A percentile compares a stretch with the other conserved stretches of the same genome.
Evolutionary conservation across 2,797 vertebrate species (phyloP).

Genomic region (Lycodopsis pacificus): DNA sequence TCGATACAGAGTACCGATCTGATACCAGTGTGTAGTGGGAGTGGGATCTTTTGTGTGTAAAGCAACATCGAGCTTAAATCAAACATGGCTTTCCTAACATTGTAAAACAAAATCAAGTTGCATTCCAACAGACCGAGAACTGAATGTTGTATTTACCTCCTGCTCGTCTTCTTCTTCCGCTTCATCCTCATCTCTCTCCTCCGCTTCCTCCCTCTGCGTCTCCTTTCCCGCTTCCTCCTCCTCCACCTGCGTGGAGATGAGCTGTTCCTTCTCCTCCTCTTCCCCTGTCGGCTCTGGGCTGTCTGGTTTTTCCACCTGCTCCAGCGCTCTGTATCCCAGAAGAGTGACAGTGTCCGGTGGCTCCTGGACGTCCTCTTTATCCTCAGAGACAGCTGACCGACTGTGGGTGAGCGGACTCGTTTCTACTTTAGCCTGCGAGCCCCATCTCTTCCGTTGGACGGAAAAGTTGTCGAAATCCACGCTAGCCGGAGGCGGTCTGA

Average conservation of each 20-base stretch:
- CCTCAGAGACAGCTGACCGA: neutral
- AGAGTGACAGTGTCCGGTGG: slow-evolving; percentile 8
- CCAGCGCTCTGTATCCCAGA: neutral
- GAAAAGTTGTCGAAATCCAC: slow-evolving; percentile 79
- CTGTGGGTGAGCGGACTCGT: neutral
- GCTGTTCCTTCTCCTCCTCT: slow-evolving; percentile 4
- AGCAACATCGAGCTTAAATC: no score
- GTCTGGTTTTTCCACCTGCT: slow-evolving; percentile 30
- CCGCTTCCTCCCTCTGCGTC: neutral
- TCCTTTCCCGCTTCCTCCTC: neutral
- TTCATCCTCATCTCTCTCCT: neutral
- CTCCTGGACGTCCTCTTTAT: slow-evolving; percentile 3
- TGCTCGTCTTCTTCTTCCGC: slow-evolving; percentile 4
- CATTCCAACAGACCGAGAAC: neutral
- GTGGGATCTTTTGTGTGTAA: neutral
- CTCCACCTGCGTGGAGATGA: slow-evolving; percentile 10
- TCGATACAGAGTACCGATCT: neutral
- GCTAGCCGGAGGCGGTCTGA: slow-evolving; percentile 20
- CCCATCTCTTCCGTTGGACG: slow-evolving; percentile 66
- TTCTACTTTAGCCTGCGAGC: slow-evolving; percentile 32
- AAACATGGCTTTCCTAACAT: neutral
- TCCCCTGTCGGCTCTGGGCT: slow-evolving; percentile 4
- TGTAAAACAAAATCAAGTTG: neutral
- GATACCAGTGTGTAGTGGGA: neutral
- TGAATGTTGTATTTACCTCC: slow-evolving; percentile 60